Conservation (phyloP, 2,113 vertebrate genomes). For the Thamnaconus septentrionalis region DNA sequence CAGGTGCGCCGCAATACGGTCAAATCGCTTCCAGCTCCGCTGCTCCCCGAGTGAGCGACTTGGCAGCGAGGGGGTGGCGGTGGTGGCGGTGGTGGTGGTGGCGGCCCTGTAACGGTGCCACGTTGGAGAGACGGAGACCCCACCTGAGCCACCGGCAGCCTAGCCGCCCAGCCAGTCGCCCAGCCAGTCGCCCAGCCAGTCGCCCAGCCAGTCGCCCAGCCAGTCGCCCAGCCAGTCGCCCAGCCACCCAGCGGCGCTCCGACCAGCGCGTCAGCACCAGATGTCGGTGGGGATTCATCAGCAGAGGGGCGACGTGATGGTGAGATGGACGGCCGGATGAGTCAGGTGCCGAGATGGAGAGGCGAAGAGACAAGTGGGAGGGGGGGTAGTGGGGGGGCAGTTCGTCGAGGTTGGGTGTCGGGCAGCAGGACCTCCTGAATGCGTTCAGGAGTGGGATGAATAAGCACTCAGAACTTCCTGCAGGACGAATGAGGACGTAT, state of each 20-base stretch:
- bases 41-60: constrained; percentile 49
- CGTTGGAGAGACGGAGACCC: constrained; percentile 32
- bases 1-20: constrained; percentile 79
- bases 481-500: too few relatives aligned
- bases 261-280: neutral
- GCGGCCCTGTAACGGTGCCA: constrained; percentile 50
- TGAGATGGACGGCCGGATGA: constrained; percentile 34
- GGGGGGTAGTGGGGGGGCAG: too few relatives aligned
- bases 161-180: constrained; percentile 47
- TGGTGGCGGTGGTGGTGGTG: too few relatives aligned
- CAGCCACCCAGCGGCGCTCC: too few relatives aligned
- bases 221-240: too few relatives aligned
- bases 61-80: constrained; percentile 40
- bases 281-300: constrained; percentile 40
- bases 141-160: constrained; percentile 60
- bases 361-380: too few relatives aligned
- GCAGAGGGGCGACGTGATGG: constrained; percentile 31
- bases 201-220: too few relatives aligned
- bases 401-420: too few relatives aligned
- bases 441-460: too few relatives aligned
- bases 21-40: constrained; percentile 57
- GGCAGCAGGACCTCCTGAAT: too few relatives aligned
- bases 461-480: too few relatives aligned
- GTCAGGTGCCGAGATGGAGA: constrained; percentile 1
- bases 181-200: constrained; percentile 14